Percentiles rank a stretch among this genome's conserved stretches.
phyloP scores from a whole-genome alignment of 1,140 invertebrate genomes.

The Anastrepha ludens region DNA sequence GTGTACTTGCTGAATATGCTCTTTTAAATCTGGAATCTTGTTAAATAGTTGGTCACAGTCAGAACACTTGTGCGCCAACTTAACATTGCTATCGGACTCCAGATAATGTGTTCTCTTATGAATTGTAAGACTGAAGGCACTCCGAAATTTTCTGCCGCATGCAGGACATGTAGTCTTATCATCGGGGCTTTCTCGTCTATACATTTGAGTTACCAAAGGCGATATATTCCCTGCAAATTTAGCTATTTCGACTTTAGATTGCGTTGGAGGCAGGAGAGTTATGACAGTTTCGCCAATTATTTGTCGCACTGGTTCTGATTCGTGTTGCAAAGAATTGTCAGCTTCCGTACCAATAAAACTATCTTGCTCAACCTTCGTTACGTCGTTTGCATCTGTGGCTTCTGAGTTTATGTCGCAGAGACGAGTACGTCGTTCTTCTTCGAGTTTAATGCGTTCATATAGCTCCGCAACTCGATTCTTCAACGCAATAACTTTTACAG shows the following conservation, averaged over 20 bases:
- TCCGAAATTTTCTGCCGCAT: conserved; percentile 53
- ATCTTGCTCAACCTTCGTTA: neutral
- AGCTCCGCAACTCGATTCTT: conserved; percentile 55
- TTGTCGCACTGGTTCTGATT: neutral
- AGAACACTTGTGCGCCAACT: conserved; percentile 54
- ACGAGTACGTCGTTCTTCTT: conserved; percentile 16
- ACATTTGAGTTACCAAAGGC: neutral
- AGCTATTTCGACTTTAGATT: neutral
- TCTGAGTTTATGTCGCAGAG: neutral
- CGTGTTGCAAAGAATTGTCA: neutral
- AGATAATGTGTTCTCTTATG: conserved; percentile 55
- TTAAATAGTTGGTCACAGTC: conserved; percentile 57
- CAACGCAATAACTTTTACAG: conserved; percentile 54
- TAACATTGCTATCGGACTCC: conserved; percentile 54
- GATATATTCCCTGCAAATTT: neutral
- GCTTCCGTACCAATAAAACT: neutral
- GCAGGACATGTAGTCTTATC: conserved; percentile 53
- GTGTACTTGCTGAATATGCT: conserved; percentile 53
- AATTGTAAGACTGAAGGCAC: conserved; percentile 54
- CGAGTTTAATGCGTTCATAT: conserved; percentile 53
- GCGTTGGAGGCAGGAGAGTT: conserved; percentile 49
- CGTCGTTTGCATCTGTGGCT: neutral
- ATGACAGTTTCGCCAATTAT: conserved; percentile 57
- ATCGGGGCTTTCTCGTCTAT: neutral
- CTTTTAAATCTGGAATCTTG: conserved; percentile 49